Evolutionary conservation across 2,888 invertebrate species (phyloP).

Genomic region (Phaedon cochleariae): DNA sequence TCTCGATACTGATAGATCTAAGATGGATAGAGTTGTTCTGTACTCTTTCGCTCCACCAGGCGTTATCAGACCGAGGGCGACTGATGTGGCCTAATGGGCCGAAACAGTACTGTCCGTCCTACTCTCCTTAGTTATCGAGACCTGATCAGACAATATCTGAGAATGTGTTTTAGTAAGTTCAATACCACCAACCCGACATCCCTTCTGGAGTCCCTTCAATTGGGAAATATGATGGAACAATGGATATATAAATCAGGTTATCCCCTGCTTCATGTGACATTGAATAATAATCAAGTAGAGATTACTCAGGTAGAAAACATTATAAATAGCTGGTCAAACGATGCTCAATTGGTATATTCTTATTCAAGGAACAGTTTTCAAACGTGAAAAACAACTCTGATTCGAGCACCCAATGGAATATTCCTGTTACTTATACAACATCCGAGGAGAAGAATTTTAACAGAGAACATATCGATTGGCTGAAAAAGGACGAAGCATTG

Average conservation of each 20-base stretch:
- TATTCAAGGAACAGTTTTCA: conserved; percentile 3
- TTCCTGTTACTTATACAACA: conserved; percentile 65
- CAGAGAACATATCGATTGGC: conserved; percentile 53
- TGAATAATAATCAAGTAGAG: background rate
- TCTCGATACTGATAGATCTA: too few species aligned
- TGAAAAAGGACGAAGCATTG: conserved; percentile 24
- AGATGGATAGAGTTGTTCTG: too few species aligned
- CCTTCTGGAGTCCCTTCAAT: conserved; percentile 5
- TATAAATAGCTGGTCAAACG: too few species aligned
- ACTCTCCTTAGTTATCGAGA: too few species aligned
- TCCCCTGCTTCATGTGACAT: conserved; percentile 7
- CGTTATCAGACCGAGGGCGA: too few species aligned
- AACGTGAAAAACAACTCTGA: background rate
- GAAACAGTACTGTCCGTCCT: too few species aligned
- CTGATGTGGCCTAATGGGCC: too few species aligned
- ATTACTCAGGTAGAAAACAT: conserved; percentile 9
- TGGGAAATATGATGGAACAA: conserved; percentile 11
- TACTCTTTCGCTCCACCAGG: too few species aligned
- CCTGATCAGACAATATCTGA: too few species aligned
- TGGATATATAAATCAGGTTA: conserved; percentile 19
- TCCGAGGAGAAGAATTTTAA: conserved; percentile 58
- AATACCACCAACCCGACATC: background rate
- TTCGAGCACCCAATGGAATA: conserved; percentile 53
- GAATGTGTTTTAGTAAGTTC: conserved; percentile 8
- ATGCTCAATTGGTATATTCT: too few species aligned